A percentile compares a stretch with the other conserved stretches of the same genome.
Evolutionary conservation across 2,797 vertebrate species (phyloP).

Genomic region (Lateolabrax maculatus): DNA sequence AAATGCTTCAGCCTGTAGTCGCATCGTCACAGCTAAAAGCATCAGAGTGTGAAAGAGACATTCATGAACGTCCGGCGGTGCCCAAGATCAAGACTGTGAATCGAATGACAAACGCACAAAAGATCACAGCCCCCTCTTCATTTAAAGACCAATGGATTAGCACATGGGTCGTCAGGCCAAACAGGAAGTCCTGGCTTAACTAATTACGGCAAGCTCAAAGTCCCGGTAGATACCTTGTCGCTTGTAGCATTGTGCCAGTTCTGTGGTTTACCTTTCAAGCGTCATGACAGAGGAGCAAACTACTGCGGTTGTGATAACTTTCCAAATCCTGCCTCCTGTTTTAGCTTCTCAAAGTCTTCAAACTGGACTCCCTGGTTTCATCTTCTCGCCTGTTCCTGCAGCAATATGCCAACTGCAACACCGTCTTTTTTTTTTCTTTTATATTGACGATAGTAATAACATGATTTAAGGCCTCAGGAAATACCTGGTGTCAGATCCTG

Average conservation of each 20-base stretch:
- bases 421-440: neutral
- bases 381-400: neutral
- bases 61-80: neutral
- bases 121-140: neutral
- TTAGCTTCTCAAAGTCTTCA: neutral
- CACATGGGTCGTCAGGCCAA: neutral
- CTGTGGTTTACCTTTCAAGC: neutral
- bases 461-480: neutral
- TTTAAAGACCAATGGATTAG: neutral
- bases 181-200: neutral
- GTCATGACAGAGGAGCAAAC: neutral
- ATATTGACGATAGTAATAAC: neutral
- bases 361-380: neutral
- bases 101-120: neutral
- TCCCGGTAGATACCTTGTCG: neutral
- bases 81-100: neutral
- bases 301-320: neutral
- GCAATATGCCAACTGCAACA: neutral
- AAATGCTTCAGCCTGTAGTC: neutral
- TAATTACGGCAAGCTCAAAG: neutral
- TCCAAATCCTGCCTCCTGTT: neutral
- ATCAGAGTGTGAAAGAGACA: neutral
- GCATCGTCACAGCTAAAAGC: neutral
- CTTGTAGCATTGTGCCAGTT: neutral
- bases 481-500: neutral